These are phyloP conservation scores for Zygaena filipendulae DNA, from an alignment of 2,888 invertebrate genomes.

Conservation along the genomic window DNA sequence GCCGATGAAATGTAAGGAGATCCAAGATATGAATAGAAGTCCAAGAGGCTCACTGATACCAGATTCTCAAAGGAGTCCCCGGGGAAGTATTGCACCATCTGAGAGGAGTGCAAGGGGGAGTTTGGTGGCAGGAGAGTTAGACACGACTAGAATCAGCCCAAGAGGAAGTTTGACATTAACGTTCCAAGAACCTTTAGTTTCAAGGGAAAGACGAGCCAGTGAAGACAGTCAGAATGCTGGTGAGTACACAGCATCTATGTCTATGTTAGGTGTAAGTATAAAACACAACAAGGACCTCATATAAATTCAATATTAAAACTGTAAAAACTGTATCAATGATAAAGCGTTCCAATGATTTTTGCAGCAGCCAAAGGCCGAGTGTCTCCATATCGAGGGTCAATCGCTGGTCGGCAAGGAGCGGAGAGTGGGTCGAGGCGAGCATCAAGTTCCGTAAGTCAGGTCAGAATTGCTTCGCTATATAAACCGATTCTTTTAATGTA, in stretches of 20 bases:
- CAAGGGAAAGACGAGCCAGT: conserved; percentile 66
- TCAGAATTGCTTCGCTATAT: conserved; percentile 25
- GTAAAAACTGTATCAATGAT: not conserved
- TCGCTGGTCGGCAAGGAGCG: conserved; percentile 53
- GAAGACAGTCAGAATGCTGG: conserved; percentile 68
- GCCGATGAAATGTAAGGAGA: conserved; percentile 52
- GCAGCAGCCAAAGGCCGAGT: conserved; percentile 50
- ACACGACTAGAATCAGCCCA: conserved; percentile 56
- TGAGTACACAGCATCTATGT: conserved; percentile 25
- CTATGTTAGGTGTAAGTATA: no score
- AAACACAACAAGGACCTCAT: no score
- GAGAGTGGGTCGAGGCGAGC: conserved; percentile 74
- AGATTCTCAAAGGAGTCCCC: conserved; percentile 67
- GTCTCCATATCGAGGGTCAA: conserved; percentile 71
- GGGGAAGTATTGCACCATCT: conserved; percentile 70
- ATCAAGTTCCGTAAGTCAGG: conserved; percentile 80
- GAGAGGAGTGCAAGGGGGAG: conserved; percentile 57
- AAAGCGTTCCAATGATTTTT: no score
- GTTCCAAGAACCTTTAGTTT: conserved; percentile 69
- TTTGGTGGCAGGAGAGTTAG: conserved; percentile 41
- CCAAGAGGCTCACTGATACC: conserved; percentile 72
- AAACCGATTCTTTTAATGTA: not conserved
- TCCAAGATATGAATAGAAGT: conserved; percentile 49
- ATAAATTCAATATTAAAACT: no score
- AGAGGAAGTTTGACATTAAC: conserved; percentile 71